phyloP scores from a whole-genome alignment of 1,140 invertebrate species.

The Brachionus koreanus region DNA sequence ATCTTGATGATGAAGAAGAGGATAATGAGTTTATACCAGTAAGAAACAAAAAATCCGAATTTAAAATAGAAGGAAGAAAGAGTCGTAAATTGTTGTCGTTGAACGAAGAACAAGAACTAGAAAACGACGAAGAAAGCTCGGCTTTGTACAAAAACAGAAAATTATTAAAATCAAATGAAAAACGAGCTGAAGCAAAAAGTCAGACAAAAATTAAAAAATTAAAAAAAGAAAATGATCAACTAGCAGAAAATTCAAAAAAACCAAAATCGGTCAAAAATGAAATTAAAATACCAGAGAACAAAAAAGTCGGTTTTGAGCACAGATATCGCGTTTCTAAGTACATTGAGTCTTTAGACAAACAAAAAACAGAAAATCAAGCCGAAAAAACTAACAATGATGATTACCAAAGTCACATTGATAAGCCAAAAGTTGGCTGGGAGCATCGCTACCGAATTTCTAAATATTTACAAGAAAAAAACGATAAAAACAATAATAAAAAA shows the following conservation, averaged over 20 bases:
- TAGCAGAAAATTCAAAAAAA: background rate
- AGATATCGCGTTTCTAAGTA: slow-evolving; percentile 4
- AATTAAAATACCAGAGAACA: background rate
- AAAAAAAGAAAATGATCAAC: background rate
- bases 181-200: background rate
- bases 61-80: slow-evolving; percentile 49
- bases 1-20: background rate
- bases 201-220: background rate
- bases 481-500: background rate
- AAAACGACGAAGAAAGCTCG: background rate
- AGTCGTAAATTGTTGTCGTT: slow-evolving; percentile 48
- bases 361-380: background rate
- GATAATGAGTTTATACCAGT: background rate
- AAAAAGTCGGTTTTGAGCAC: slow-evolving; percentile 15
- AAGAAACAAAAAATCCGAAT: slow-evolving; percentile 42
- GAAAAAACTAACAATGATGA: background rate
- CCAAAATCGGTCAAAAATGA: background rate
- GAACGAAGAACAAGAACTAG: slow-evolving; percentile 51
- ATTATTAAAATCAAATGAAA: background rate
- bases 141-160: background rate
- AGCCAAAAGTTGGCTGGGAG: slow-evolving; percentile 39
- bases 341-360: background rate
- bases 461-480: background rate
- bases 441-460: background rate
- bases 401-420: background rate